Evolutionary conservation across 1,140 invertebrate genomes (phyloP), one percentile per base, ranked within the genome.

Genomic region (Brachionus asplanchnoidis): DNA sequence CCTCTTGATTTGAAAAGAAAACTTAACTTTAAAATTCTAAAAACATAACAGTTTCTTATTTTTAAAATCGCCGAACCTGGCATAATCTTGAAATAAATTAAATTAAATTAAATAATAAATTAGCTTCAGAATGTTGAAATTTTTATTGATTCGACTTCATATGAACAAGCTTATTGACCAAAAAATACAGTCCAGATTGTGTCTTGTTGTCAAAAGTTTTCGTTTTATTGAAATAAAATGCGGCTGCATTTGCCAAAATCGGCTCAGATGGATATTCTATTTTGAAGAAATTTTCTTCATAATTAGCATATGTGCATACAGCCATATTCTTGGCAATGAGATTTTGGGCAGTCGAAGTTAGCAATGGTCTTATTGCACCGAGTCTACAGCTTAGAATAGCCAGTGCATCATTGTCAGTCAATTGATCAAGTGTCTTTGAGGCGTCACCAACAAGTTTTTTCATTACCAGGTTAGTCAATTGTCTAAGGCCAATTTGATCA

Each of bases 241-340:
- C 68, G 1, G 68, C 68, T 46, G 40, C 2, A 17, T 73, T 42
- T n/a, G 68, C 68, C 8, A 73, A 42, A 40, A 73, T 73, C 8
- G 68, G 68, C 6, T 73, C 68, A 73, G 68, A 73, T 20, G 68
- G 68, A 73, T 20, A 73, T 42, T 73, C 68, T 17, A 73, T 73
- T 17, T 73, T 73, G 7, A 73, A 73, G 3, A 73, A 42, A 20
- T 42, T 42, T 42, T 73, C 68, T 9, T 42, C 9, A 12, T 17
- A 42, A 20, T 73, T 73, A 1, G 68, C 68, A 73, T 42, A 73
- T 0, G 68, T 73, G 7, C 68, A 73, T 6, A 73, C 36, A 11
- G 68, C 68, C 68, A 73, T 40, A 42, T 73, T 20, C 36, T 5
- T 42, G n/a, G 68, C 32, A 11, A 73, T 7, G 0, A 73, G 6